A percentile compares a stretch with the other conserved stretches of the same genome.
Conservation (phyloP, 2,797 vertebrate genomes). For the Lindbergichthys nudifrons region DNA sequence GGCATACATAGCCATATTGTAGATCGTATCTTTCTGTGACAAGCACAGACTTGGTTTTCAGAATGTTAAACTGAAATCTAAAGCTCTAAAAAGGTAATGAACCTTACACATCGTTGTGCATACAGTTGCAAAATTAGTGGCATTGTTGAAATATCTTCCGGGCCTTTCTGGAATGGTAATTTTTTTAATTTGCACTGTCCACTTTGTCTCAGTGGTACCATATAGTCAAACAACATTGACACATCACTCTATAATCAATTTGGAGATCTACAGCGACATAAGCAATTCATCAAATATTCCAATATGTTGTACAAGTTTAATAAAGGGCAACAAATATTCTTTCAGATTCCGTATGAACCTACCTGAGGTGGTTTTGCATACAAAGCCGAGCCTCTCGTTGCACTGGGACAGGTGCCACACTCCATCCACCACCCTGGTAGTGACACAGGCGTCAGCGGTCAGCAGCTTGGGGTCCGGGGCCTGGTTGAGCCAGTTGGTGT, state of each 20-base stretch:
- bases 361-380: constrained; percentile 92
- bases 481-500: constrained; percentile 89
- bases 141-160: not conserved
- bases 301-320: not conserved
- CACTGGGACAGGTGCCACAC: constrained; percentile 88
- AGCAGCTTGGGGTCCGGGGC: constrained; percentile 81
- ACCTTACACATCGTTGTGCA: not conserved
- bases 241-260: not conserved
- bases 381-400: constrained; percentile 86
- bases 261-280: not conserved
- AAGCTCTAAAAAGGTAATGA: not conserved
- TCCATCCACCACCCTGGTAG: constrained; percentile 84
- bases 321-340: not conserved
- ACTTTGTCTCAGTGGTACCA: not conserved
- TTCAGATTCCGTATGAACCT: constrained; percentile 11
- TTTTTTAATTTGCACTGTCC: not conserved
- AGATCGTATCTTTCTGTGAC: not conserved
- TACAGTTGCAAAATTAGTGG: not conserved
- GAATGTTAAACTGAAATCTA: not conserved
- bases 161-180: not conserved
- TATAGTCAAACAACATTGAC: not conserved
- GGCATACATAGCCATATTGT: not conserved
- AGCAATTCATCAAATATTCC: not conserved
- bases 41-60: not conserved
- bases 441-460: constrained; percentile 84